Conservation (phyloP, 2,888 invertebrate species). For the Laspeyria flexula region DNA sequence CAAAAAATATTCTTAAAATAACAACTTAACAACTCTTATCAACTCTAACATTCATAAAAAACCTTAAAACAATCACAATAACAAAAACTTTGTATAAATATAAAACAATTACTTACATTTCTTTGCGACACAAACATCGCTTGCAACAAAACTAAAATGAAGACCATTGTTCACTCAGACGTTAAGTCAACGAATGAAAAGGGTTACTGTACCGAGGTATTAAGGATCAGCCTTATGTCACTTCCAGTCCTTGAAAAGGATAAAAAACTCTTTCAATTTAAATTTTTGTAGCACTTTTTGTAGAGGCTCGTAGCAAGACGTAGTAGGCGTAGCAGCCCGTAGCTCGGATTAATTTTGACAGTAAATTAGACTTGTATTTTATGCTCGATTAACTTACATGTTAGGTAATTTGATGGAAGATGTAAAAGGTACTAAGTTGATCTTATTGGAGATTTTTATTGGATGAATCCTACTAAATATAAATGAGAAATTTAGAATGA, state of each 20-base stretch:
- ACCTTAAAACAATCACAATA: background rate
- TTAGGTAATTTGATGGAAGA: too few species aligned
- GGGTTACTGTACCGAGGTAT: slow-evolving; percentile 1
- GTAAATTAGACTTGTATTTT: too few species aligned
- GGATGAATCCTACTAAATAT: too few species aligned
- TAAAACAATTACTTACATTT: background rate
- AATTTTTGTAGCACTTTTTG: background rate
- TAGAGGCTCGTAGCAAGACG: background rate
- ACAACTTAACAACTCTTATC: too few species aligned
- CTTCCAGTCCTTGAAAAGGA: background rate
- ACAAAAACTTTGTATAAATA: background rate
- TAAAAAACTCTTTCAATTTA: background rate
- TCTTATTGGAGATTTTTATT: too few species aligned
- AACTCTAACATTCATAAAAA: too few species aligned
- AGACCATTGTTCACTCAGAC: background rate
- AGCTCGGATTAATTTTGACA: background rate
- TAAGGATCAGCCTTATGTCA: background rate
- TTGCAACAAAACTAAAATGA: background rate
- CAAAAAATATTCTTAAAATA: too few species aligned
- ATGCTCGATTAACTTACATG: too few species aligned
- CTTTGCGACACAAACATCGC: background rate
- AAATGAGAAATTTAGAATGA: too few species aligned
- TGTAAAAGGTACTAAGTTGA: too few species aligned
- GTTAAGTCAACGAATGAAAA: slow-evolving; percentile 1
- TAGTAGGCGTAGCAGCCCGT: too few species aligned